Percentiles rank a stretch among this genome's conserved stretches.
phyloP scores from a whole-genome alignment of 2,113 vertebrate species.

The Rhinichthys klamathensis region DNA sequence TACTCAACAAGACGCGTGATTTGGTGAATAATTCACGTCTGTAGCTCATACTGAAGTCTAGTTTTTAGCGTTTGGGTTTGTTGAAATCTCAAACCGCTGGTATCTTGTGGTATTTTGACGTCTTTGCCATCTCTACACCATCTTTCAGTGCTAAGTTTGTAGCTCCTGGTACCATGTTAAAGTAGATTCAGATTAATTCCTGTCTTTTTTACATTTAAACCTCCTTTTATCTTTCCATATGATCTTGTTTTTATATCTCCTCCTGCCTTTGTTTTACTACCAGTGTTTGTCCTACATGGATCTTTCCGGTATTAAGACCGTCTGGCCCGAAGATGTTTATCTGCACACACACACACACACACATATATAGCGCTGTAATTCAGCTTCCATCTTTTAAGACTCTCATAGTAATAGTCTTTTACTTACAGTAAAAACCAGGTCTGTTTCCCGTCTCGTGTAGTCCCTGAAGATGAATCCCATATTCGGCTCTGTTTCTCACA shows the following conservation, averaged over 20 bases:
- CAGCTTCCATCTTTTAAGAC: not conserved
- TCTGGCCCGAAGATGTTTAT: slow-evolving; percentile 1
- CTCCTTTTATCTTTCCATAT: slow-evolving; percentile 20
- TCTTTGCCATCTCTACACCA: not conserved
- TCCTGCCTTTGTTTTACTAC: slow-evolving; percentile 13
- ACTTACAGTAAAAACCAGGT: not conserved
- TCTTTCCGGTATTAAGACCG: not conserved
- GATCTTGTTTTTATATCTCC: slow-evolving; percentile 23
- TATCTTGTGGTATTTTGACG: not conserved
- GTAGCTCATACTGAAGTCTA: not conserved
- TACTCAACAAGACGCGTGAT: not conserved
- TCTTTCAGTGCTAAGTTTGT: slow-evolving; percentile 26
- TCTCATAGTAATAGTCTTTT: not conserved
- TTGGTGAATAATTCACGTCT: not conserved
- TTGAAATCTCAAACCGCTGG: not conserved
- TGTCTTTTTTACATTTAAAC: slow-evolving; percentile 41
- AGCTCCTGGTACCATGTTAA: slow-evolving; percentile 27
- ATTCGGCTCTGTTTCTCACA: slow-evolving; percentile 29
- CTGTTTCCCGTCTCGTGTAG: not conserved
- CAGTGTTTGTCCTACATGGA: not conserved
- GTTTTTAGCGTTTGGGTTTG: not conserved
- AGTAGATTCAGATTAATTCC: slow-evolving; percentile 6
- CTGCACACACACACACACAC: too few relatives aligned
- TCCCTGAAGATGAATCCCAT: not conserved
- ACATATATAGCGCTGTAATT: not conserved